These are phyloP conservation scores for Ophion costatus DNA, from an alignment of 2,888 invertebrate genomes.

Conservation along the genomic window DNA sequence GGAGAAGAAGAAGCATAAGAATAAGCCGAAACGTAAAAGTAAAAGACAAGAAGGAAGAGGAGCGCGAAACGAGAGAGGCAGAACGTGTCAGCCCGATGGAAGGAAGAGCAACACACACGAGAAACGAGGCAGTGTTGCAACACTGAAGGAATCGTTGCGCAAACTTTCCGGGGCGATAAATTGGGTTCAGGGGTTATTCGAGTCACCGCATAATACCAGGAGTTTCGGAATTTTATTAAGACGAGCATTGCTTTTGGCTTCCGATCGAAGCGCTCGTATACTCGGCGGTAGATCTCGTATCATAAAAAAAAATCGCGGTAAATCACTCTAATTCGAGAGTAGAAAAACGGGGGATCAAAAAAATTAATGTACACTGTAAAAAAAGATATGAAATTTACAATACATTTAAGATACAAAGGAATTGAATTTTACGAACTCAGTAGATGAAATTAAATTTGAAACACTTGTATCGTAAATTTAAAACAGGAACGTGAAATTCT, in stretches of 20 bases:
- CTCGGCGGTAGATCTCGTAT: not conserved
- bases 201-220: constrained; percentile 3
- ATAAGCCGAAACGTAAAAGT: constrained; percentile 60
- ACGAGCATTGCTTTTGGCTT: not conserved
- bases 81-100: not conserved
- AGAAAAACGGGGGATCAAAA: not conserved
- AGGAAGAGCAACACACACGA: not conserved
- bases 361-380: too few species aligned
- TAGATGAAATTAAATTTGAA: too few species aligned
- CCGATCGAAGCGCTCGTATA: not conserved
- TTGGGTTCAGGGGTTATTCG: constrained; percentile 11
- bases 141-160: constrained; percentile 6
- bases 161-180: constrained; percentile 18
- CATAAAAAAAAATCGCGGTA: not conserved
- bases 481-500: too few species aligned
- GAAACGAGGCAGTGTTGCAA: not conserved
- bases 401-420: too few species aligned
- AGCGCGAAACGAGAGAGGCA: constrained; percentile 23
- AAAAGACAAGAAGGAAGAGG: constrained; percentile 36
- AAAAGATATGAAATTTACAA: too few species aligned
- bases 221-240: not conserved
- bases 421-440: too few species aligned
- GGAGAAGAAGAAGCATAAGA: constrained; percentile 47
- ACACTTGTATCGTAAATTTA: too few species aligned
- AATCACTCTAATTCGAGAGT: not conserved